Percentiles rank a stretch among this genome's conserved stretches.
Evolutionary conservation across 2,888 invertebrate species (phyloP).

Genomic region (Drosophila neutralis): DNA sequence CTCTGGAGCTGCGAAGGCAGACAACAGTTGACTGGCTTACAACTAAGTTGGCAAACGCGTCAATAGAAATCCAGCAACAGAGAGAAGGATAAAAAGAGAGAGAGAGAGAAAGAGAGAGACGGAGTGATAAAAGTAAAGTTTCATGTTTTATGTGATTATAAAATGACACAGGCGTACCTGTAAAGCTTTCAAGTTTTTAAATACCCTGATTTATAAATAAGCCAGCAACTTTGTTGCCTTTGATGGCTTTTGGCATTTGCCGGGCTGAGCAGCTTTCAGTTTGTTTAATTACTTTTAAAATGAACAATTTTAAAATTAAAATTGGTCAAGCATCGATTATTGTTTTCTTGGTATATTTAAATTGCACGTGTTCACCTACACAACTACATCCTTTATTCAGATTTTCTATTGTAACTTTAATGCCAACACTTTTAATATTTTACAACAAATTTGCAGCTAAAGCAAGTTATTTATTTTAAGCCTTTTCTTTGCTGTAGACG

Average conservation of each 20-base stretch:
- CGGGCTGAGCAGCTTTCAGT: slow-evolving; percentile 8
- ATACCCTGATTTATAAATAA: slow-evolving; percentile 3
- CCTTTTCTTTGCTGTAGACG: slow-evolving; percentile 40
- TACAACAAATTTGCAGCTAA: not conserved
- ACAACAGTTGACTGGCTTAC: slow-evolving; percentile 31
- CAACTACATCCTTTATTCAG: not conserved
- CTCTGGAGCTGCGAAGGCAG: slow-evolving; percentile 1
- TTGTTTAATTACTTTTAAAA: slow-evolving; percentile 2
- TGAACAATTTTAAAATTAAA: not conserved
- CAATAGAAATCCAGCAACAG: slow-evolving; percentile 18
- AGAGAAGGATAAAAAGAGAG: not conserved
- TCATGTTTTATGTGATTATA: not conserved
- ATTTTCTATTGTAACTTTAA: not conserved
- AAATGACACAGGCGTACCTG: slow-evolving; percentile 21
- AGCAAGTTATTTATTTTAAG: not conserved
- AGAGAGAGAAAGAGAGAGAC: not conserved
- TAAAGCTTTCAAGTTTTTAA: slow-evolving; percentile 10
- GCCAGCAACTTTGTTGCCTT: not conserved
- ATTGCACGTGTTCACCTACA: not conserved
- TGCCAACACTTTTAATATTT: not conserved
- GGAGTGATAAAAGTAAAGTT: not conserved
- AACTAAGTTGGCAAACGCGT: slow-evolving; percentile 26
- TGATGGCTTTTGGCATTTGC: not conserved
- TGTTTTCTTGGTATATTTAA: not conserved
- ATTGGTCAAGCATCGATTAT: not conserved